Evolutionary conservation across 2,888 invertebrate species (phyloP).

Genomic region (Caenorhabditis drosophilae): DNA sequence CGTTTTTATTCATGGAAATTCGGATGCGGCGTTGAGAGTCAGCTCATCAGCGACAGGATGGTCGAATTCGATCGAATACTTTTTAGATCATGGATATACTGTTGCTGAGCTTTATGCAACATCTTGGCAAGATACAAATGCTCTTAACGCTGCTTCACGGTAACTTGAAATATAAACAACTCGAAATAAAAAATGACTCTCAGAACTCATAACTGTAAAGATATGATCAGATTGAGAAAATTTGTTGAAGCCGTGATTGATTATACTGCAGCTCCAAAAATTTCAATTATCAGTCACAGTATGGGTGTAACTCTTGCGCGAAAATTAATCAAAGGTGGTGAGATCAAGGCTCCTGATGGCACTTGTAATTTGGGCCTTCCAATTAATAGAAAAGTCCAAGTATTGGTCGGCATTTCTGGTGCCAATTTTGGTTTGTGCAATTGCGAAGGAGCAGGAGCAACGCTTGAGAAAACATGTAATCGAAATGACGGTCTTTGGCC

Average conservation of each 20-base stretch:
- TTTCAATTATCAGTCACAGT: constrained; percentile 55
- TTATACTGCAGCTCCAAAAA: constrained; percentile 49
- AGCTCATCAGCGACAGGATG: constrained; percentile 43
- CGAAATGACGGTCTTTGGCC: constrained; percentile 54
- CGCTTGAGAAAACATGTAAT: constrained; percentile 55
- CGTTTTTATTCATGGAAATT: constrained; percentile 57
- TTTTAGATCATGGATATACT: constrained; percentile 41
- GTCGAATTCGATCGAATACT: constrained; percentile 42
- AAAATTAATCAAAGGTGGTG: constrained; percentile 50
- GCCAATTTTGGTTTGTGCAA: constrained; percentile 64
- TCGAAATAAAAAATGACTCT: not conserved
- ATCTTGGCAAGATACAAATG: constrained; percentile 51
- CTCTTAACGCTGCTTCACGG: constrained; percentile 27
- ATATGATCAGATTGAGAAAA: constrained; percentile 42
- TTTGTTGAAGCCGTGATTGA: constrained; percentile 54
- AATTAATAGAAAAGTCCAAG: constrained; percentile 49
- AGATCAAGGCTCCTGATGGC: constrained; percentile 29
- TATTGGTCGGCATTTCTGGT: constrained; percentile 61
- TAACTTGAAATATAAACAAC: not conserved
- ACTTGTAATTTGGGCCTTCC: constrained; percentile 50
- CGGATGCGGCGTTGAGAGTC: constrained; percentile 47
- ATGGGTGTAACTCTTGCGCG: constrained; percentile 61
- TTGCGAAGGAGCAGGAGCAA: constrained; percentile 49
- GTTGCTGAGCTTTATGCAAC: constrained; percentile 53
- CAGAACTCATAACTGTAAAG: constrained; percentile 55